Conservation (phyloP, 2,797 vertebrate species). For the Margarornis squamiger region DNA sequence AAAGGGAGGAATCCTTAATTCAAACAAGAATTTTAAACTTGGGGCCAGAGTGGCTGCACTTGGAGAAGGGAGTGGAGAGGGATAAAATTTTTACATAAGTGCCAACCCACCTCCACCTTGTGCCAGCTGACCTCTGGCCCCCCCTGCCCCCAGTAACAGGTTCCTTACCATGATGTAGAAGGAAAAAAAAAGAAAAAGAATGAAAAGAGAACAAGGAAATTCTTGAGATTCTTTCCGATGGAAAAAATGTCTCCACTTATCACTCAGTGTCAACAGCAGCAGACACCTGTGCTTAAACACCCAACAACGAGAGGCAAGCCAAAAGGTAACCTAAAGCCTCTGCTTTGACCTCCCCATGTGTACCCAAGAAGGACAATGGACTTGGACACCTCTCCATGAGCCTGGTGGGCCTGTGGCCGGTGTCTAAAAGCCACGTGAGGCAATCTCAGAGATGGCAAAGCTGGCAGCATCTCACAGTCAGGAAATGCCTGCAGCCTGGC, state of each 20-base stretch:
- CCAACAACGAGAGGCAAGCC: background rate
- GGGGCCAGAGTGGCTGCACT: background rate
- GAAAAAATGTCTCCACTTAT: constrained; percentile 35
- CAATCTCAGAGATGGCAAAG: background rate
- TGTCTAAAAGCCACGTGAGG: background rate
- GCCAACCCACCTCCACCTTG: background rate
- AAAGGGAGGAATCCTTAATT: background rate
- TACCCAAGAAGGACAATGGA: accelerated
- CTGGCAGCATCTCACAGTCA: background rate
- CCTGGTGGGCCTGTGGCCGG: accelerated
- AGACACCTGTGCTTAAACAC: constrained; percentile 59
- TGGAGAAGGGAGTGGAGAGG: background rate
- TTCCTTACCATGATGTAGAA: background rate
- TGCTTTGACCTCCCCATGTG: background rate
- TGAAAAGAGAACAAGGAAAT: constrained; percentile 41
- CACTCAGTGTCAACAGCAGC: constrained; percentile 46
- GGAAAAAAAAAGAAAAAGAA: background rate
- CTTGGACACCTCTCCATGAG: background rate
- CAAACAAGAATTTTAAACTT: background rate
- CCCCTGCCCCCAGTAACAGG: background rate
- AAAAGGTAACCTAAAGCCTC: constrained; percentile 4
- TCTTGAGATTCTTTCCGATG: constrained; percentile 54
- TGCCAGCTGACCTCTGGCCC: background rate
- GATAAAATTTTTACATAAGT: background rate
- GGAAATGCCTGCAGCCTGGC: constrained; percentile 12